These are phyloP conservation scores for Drosophila parvula DNA, from an alignment of 1,140 invertebrate species.

Conservation along the genomic window DNA sequence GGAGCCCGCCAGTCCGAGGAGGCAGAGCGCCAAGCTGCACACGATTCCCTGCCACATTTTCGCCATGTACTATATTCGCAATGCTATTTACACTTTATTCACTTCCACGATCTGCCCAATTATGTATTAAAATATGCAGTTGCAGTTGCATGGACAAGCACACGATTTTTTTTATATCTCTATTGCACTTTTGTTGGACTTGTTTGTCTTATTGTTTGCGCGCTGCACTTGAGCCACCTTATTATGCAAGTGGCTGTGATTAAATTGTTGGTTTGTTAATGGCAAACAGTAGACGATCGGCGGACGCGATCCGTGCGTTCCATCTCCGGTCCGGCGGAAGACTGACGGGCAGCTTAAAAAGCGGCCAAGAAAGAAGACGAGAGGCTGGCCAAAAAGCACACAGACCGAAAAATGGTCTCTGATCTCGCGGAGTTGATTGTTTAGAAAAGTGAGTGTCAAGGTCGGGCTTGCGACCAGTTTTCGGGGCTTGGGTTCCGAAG, in stretches of 20 bases:
- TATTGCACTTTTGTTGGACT: constrained; percentile 28
- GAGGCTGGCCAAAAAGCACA: constrained; percentile 67
- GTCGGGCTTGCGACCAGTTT: constrained; percentile 70
- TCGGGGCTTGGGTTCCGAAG: constrained; percentile 17
- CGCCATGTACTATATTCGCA: constrained; percentile 3
- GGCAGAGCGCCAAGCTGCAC: constrained; percentile 65
- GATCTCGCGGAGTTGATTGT: constrained; percentile 51
- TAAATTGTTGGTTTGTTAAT: constrained; percentile 16
- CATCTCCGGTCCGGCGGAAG: constrained; percentile 71
- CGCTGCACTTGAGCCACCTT: constrained; percentile 60
- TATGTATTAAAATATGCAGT: constrained; percentile 77
- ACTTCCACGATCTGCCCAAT: constrained; percentile 46
- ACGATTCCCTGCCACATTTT: constrained; percentile 74
- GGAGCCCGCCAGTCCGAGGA: constrained; percentile 47
- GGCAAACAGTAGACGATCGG: constrained; percentile 13
- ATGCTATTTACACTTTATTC: constrained; percentile 14
- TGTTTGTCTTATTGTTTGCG: constrained; percentile 44
- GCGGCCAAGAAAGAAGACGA: constrained; percentile 81
- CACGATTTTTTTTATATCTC: constrained; percentile 40
- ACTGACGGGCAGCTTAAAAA: constrained; percentile 63
- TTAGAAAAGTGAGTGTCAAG: constrained; percentile 84
- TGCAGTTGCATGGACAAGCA: constrained; percentile 63
- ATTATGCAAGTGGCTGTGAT: constrained; percentile 57
- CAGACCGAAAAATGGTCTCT: constrained; percentile 54
- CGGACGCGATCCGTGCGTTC: constrained; percentile 54